A percentile compares a stretch with the other conserved stretches of the same genome.
Conservation (phyloP, 2,113 vertebrate species). For the Mystacornis crossleyi region DNA sequence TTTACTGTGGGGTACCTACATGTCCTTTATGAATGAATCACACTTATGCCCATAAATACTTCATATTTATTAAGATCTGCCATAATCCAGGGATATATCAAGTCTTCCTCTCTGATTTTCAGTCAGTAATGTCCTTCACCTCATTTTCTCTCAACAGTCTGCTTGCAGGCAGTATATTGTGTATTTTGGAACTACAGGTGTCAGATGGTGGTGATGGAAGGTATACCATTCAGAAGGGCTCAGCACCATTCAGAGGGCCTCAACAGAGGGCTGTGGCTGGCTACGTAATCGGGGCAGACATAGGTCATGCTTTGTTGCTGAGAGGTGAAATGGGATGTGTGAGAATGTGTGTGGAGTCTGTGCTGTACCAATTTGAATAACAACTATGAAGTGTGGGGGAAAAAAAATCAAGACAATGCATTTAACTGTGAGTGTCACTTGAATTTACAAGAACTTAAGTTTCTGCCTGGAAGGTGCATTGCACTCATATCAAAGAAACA, state of each 20-base stretch:
- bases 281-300: background rate
- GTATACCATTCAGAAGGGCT: fast-evolving
- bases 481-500: background rate
- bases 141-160: background rate
- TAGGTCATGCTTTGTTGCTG: background rate
- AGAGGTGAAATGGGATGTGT: background rate
- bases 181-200: background rate
- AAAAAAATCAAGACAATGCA: background rate
- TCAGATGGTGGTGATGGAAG: background rate
- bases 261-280: background rate
- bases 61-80: background rate
- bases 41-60: background rate
- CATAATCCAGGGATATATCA: background rate
- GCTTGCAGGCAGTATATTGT: background rate
- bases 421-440: background rate
- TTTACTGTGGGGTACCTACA: background rate
- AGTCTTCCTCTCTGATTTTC: background rate
- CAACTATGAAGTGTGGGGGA: background rate
- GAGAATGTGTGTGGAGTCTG: background rate
- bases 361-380: background rate
- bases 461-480: background rate
- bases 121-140: background rate
- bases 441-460: background rate
- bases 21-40: background rate
- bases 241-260: background rate